Conservation (phyloP, 1,140 invertebrate species). For the Caenorhabditis tropicalis region DNA sequence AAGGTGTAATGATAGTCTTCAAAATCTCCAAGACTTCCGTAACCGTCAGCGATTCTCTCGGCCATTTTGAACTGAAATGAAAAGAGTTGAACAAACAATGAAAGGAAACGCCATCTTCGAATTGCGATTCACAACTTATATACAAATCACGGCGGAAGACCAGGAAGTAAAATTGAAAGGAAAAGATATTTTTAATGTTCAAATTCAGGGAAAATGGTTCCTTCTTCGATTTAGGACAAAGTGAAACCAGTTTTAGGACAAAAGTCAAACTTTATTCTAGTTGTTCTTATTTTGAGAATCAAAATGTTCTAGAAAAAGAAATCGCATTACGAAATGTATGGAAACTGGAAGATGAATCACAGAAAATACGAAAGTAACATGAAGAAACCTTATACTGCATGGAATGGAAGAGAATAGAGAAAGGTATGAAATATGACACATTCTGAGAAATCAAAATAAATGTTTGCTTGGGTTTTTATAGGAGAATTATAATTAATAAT, state of each 20-base stretch:
- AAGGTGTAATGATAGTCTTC: neutral
- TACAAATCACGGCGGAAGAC: neutral
- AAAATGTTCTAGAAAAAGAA: too few relatives aligned
- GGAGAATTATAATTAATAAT: neutral
- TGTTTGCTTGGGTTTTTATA: too few relatives aligned
- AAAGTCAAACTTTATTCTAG: neutral
- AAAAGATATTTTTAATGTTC: neutral
- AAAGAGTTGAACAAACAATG: neutral
- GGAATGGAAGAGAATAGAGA: too few relatives aligned
- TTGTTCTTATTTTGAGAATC: neutral
- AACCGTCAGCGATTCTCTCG: conserved; percentile 8
- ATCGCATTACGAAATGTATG: too few relatives aligned
- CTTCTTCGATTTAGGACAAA: neutral
- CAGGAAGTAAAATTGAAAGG: neutral
- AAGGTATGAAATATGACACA: too few relatives aligned
- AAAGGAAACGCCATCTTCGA: neutral
- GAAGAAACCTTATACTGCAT: too few relatives aligned
- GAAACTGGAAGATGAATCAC: too few relatives aligned
- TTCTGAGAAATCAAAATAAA: too few relatives aligned
- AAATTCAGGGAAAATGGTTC: neutral
- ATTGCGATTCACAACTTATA: neutral
- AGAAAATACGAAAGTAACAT: too few relatives aligned
- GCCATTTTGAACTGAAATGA: neutral
- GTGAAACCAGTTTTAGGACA: neutral
- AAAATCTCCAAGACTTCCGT: neutral